Evolutionary conservation across 2,888 invertebrate genomes (phyloP).

Genomic region (Imbricaverruca yamaguchii): DNA sequence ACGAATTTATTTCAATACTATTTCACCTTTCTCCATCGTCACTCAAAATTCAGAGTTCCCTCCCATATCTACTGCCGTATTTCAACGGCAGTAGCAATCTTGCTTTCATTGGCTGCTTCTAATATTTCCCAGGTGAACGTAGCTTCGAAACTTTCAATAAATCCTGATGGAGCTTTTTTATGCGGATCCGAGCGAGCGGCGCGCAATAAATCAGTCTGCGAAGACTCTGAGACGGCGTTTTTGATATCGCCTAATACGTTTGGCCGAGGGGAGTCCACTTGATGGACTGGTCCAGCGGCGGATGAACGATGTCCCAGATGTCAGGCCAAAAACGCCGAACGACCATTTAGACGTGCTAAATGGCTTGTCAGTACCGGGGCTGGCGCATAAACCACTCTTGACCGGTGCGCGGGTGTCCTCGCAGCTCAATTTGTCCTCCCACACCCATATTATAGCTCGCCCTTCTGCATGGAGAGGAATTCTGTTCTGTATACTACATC

Average conservation of each 20-base stretch:
- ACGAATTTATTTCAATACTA: no score
- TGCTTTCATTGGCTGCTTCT: background rate
- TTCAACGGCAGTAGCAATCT: background rate
- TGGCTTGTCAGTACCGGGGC: no score
- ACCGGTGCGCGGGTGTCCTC: no score
- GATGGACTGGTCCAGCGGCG: background rate
- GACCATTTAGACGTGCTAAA: no score
- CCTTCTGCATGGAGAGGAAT: no score
- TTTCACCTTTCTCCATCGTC: no score
- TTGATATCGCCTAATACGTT: slow-evolving; percentile 5
- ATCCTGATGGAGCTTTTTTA: background rate
- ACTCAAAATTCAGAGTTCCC: background rate
- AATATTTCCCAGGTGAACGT: background rate
- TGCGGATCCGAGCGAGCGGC: background rate
- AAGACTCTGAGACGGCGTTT: background rate
- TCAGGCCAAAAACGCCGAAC: no score
- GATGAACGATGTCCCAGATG: no score
- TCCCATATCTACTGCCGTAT: background rate
- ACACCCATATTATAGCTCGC: no score
- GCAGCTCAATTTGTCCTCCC: no score
- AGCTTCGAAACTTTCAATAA: background rate
- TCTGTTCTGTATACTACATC: no score
- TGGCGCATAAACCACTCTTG: no score
- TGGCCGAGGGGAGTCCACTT: background rate
- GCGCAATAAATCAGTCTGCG: background rate